Evolutionary conservation across 2,888 invertebrate genomes (phyloP), one percentile per base, ranked within the genome.

Genomic region (Endotricha flammealis): DNA sequence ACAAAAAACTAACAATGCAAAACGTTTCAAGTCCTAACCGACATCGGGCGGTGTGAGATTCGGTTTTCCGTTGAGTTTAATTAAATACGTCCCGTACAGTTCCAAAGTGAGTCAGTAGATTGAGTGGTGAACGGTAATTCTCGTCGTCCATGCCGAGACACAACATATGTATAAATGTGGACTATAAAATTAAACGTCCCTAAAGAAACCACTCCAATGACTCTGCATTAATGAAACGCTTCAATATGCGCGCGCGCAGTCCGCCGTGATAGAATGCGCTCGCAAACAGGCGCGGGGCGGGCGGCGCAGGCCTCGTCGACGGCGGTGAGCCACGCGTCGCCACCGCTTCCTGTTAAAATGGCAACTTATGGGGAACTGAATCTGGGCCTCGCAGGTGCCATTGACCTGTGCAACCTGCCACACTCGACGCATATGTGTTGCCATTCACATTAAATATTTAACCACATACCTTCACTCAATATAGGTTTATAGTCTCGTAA

Each of bases 331-430:
- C 42, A 44, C 53, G 48, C 52, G 49, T 55, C 51, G 51, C 44
- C 55, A 46, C 53, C 67, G 73, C 72, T 83, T 85, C 85, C 80
- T 78, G 74, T 80, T 83, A 85, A 83, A 83, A 83, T 81, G 70
- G 79, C 82, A 80, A 82, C 73, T 83, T 82, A 81, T 75, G 73
- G 77, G 79, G 78, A 80, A 80, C 71, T 78, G 74, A 82, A 82
- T 80, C 81, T 80, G 80, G 76, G 73, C 62, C 72, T 77, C 65
- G 48, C 69, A 64, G 69, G 79, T 80, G 81, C 75, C 79, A 71
- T 71, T 81, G 81, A 85, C 81, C 82, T 63, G 53, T 51, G 51
- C 67, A 71, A 71, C 73, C 64, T 73, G 66, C 67, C 60, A 64
- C 67, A 68, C 64, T 70, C 66, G 48, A 59, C 64, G 68, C 68